These are phyloP conservation scores for Cranoglanis bouderius DNA, from an alignment of 2,113 vertebrate genomes.

Conservation along the genomic window DNA sequence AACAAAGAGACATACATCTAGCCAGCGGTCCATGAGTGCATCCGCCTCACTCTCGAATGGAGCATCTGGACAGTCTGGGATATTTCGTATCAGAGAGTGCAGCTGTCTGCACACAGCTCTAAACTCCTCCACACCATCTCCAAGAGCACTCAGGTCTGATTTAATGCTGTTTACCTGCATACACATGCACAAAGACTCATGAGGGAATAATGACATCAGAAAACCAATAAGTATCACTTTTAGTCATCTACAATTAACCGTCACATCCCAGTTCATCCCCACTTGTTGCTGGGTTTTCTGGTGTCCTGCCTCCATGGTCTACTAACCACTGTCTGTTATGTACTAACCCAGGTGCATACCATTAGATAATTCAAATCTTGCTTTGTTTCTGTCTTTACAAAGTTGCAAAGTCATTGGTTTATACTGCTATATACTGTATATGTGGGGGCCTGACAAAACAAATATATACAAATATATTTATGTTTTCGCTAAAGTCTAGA, in stretches of 20 bases:
- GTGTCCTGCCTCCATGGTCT: not conserved
- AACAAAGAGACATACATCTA: constrained; percentile 79
- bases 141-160: constrained; percentile 77
- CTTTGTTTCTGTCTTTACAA: not conserved
- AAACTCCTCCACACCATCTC: constrained; percentile 81
- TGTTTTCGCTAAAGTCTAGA: not conserved
- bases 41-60: constrained; percentile 86
- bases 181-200: constrained; percentile 7
- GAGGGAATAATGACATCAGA: not conserved
- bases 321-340: not conserved
- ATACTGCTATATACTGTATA: not conserved
- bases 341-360: not conserved
- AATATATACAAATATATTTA: too few relatives aligned
- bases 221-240: not conserved
- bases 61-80: constrained; percentile 76
- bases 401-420: not conserved
- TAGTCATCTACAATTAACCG: not conserved
- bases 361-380: not conserved
- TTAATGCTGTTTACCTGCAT: constrained; percentile 80
- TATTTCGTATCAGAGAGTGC: constrained; percentile 81
- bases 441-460: not conserved
- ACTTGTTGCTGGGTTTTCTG: not conserved
- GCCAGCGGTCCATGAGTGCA: constrained; percentile 87
- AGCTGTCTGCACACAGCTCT: constrained; percentile 85
- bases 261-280: not conserved